These are phyloP conservation scores for Zaprionus taronus DNA, from an alignment of 1,140 invertebrate genomes.

Conservation along the genomic window DNA sequence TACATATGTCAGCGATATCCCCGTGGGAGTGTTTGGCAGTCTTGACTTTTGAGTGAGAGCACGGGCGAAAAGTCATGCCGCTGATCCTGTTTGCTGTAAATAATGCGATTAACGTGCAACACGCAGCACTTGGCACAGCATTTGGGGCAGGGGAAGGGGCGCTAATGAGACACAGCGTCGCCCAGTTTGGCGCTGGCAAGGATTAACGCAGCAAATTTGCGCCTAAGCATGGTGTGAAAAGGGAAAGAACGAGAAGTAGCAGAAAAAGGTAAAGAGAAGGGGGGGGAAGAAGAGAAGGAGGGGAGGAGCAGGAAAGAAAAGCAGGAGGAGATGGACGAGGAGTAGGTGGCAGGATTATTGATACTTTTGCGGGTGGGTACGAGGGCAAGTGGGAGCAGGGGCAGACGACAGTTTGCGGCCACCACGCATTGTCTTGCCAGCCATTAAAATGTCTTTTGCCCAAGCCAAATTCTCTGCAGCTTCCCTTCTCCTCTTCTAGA, in stretches of 20 bases:
- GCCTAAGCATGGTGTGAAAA: slow-evolving; percentile 77
- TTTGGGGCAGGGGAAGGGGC: slow-evolving; percentile 14
- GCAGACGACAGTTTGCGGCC: neutral
- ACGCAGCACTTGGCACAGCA: slow-evolving; percentile 51
- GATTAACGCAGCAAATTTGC: slow-evolving; percentile 75
- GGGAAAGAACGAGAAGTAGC: slow-evolving; percentile 8
- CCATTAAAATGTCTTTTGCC: slow-evolving; percentile 78
- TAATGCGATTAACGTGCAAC: slow-evolving; percentile 84
- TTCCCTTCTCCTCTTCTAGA: neutral
- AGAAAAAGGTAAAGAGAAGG: slow-evolving; percentile 33
- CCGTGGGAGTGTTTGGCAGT: slow-evolving; percentile 80
- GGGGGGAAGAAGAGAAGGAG: neutral
- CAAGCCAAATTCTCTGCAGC: neutral
- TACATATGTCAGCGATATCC: slow-evolving; percentile 85
- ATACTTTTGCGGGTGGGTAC: slow-evolving; percentile 23
- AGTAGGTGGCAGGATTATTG: slow-evolving; percentile 50
- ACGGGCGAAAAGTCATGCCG: slow-evolving; percentile 62
- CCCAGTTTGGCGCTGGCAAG: slow-evolving; percentile 35
- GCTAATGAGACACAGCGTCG: slow-evolving; percentile 72
- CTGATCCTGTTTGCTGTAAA: slow-evolving; percentile 85
- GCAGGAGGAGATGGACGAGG: neutral
- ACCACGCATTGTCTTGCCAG: slow-evolving; percentile 55
- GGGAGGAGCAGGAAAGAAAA: neutral
- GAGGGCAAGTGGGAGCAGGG: neutral
- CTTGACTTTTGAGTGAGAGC: slow-evolving; percentile 64